These are phyloP conservation scores for Anoplolepis gracilipes DNA, from an alignment of 1,140 invertebrate species.

Conservation along the genomic window DNA sequence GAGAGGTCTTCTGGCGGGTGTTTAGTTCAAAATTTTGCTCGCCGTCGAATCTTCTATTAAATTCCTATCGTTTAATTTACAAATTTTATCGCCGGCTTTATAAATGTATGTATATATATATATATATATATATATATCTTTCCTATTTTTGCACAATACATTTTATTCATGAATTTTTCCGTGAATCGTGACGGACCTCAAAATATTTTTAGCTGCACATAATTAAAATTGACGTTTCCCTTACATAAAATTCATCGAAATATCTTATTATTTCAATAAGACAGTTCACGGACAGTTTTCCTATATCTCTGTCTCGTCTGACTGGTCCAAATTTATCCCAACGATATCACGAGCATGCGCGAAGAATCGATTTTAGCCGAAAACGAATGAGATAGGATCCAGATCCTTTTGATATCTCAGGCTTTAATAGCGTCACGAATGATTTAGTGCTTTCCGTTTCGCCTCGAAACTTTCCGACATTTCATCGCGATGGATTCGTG, in stretches of 20 bases:
- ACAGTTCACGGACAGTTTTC: neutral
- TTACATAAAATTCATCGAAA: neutral
- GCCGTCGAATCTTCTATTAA: neutral
- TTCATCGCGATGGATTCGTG: neutral
- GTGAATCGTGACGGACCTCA: neutral
- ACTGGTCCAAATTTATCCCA: neutral
- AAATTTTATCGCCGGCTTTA: conserved; percentile 35
- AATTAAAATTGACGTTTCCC: neutral
- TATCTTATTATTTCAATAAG: neutral
- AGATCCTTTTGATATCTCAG: conserved; percentile 40
- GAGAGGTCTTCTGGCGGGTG: conserved; percentile 7
- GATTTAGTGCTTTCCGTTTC: conserved; percentile 52
- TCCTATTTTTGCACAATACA: neutral
- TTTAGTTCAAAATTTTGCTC: conserved; percentile 42
- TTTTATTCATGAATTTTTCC: neutral
- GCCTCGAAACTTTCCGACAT: neutral
- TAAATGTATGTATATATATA: neutral
- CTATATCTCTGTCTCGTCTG: neutral
- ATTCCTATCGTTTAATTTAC: conserved; percentile 50
- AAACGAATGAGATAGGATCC: neutral
- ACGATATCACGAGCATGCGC: neutral
- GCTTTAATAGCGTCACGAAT: conserved; percentile 69
- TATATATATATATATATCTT: too few relatives aligned
- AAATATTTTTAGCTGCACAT: neutral
- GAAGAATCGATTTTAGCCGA: conserved; percentile 39